Percentiles rank a stretch among this genome's conserved stretches.
Conservation (phyloP, 2,888 invertebrate species). For the Kryphioiulus occultus region DNA sequence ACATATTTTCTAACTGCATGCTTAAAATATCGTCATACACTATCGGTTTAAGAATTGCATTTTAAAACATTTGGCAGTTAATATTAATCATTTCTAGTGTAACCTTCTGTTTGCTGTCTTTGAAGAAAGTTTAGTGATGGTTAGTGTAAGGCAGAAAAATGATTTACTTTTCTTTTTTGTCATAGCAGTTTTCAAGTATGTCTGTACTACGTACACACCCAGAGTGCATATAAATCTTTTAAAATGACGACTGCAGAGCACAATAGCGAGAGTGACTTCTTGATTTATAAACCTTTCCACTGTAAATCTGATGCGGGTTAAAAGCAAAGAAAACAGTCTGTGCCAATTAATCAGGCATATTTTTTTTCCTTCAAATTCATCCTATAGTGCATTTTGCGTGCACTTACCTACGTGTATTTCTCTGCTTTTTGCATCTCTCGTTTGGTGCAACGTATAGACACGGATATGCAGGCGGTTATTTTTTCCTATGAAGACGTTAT, state of each 20-base stretch:
- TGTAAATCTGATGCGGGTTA: background rate
- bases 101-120: background rate
- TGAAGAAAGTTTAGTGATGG: background rate
- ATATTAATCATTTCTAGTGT: background rate
- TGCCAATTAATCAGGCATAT: background rate
- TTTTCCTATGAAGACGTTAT: background rate
- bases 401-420: background rate
- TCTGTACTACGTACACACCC: background rate
- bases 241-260: background rate
- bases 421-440: background rate
- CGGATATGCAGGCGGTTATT: background rate
- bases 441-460: background rate
- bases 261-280: background rate
- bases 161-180: background rate
- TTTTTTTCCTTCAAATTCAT: background rate
- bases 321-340: conserved; percentile 14
- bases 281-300: background rate
- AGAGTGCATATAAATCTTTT: background rate
- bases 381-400: background rate
- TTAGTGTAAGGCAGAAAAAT: background rate
- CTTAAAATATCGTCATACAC: too few species aligned
- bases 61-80: too few species aligned
- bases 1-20: too few species aligned
- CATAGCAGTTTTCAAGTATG: background rate
- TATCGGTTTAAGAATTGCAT: too few species aligned